Percentiles rank a stretch among this genome's conserved stretches.
Conservation (phyloP, 2,113 vertebrate genomes). For the Toxotes chatareus region DNA sequence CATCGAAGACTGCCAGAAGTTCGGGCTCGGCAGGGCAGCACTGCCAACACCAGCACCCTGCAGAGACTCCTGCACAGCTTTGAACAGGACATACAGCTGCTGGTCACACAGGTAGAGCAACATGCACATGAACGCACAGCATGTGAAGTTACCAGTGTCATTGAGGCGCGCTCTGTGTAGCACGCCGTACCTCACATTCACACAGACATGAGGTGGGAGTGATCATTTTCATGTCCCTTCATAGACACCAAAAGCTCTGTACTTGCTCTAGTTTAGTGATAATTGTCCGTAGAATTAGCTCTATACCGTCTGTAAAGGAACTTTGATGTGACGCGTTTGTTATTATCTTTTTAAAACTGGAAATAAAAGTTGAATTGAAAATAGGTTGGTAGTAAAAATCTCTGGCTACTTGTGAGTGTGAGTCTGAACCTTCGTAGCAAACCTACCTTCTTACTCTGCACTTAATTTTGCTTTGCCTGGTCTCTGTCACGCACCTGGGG, state of each 20-base stretch:
- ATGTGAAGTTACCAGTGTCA: neutral
- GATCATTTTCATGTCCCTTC: neutral
- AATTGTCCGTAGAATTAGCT: no score
- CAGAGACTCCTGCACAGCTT: constrained; percentile 91
- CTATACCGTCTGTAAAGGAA: neutral
- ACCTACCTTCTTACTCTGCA: constrained; percentile 29
- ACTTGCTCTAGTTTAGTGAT: no score
- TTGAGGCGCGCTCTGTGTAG: no score
- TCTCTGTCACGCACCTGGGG: constrained; percentile 40
- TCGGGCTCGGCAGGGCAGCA: constrained; percentile 83
- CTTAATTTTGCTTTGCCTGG: constrained; percentile 14
- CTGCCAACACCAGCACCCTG: constrained; percentile 87
- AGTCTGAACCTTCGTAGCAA: neutral
- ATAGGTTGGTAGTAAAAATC: neutral
- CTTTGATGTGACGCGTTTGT: neutral
- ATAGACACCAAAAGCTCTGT: neutral
- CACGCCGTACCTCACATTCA: no score
- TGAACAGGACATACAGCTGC: constrained; percentile 93
- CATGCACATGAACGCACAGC: neutral
- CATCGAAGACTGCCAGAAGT: constrained; percentile 89
- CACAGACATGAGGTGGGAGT: no score
- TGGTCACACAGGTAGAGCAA: constrained; percentile 90
- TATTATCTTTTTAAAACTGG: neutral
- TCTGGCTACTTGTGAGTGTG: neutral
- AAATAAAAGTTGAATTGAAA: neutral